These are phyloP conservation scores for Scaptomyza tumidula DNA, from an alignment of 2,888 invertebrate species.

Conservation along the genomic window DNA sequence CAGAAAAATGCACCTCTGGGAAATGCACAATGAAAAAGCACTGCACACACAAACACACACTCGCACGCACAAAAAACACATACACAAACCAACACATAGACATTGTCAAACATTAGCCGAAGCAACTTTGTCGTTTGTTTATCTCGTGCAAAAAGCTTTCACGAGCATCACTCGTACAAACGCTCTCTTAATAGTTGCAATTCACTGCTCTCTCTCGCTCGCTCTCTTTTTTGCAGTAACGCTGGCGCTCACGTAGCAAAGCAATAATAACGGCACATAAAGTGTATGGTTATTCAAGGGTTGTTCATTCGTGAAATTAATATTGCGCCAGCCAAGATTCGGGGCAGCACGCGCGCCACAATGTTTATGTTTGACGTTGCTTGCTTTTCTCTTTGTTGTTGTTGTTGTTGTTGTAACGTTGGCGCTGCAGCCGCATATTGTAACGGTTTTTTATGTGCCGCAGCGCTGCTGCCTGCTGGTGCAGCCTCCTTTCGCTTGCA, in stretches of 20 bases:
- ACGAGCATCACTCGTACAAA: slow-evolving; percentile 14
- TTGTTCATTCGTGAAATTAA: slow-evolving; percentile 81
- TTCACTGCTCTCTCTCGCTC: slow-evolving; percentile 11
- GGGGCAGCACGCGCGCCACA: slow-evolving; percentile 67
- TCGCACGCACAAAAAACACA: slow-evolving; percentile 6
- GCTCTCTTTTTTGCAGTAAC: not conserved
- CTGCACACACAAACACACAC: slow-evolving; percentile 58
- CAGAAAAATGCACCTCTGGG: slow-evolving; percentile 83
- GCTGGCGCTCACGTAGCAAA: slow-evolving; percentile 59
- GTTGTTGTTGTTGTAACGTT: slow-evolving; percentile 35
- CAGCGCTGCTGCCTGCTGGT: slow-evolving; percentile 18
- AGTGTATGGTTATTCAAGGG: slow-evolving; percentile 80
- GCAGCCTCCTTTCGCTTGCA: slow-evolving; percentile 42
- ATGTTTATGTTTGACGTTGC: slow-evolving; percentile 63
- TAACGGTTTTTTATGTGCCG: slow-evolving; percentile 64
- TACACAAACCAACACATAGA: not conserved
- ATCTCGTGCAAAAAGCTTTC: slow-evolving; percentile 28
- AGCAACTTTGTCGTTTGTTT: slow-evolving; percentile 31
- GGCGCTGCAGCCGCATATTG: slow-evolving; percentile 66
- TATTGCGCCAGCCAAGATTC: slow-evolving; percentile 68
- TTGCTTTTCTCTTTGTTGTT: slow-evolving; percentile 35
- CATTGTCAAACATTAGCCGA: slow-evolving; percentile 16
- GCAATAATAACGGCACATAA: slow-evolving; percentile 74
- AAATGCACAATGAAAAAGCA: slow-evolving; percentile 82
- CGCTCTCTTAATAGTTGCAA: slow-evolving; percentile 12